A percentile compares a stretch with the other conserved stretches of the same genome.
phyloP scores from a whole-genome alignment of 64 coral and sea anemone genomes.

The Pachyseris speciosa region DNA sequence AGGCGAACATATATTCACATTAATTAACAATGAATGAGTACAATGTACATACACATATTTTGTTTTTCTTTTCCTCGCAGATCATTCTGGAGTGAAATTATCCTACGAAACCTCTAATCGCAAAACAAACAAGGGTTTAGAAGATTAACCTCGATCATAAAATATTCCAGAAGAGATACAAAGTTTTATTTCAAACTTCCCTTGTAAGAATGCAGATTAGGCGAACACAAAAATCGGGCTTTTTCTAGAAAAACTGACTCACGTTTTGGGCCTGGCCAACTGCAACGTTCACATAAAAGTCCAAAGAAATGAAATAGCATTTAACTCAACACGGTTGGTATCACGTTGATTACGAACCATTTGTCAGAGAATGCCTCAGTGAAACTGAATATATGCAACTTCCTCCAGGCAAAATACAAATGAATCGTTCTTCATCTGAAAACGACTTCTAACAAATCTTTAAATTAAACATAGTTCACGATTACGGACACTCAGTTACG shows the following conservation, averaged over 20 bases:
- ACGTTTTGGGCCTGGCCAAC: not conserved
- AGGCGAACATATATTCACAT: slow-evolving; percentile 1
- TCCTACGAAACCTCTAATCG: too few relatives aligned
- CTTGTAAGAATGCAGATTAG: too few relatives aligned
- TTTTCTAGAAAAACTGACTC: not conserved
- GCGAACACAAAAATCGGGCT: too few relatives aligned
- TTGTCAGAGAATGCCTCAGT: not conserved
- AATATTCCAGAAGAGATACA: not conserved
- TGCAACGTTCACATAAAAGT: not conserved
- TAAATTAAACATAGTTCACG: not conserved
- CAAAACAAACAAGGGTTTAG: too few relatives aligned
- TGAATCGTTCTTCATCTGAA: not conserved
- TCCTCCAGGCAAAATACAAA: not conserved
- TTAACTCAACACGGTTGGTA: too few relatives aligned
- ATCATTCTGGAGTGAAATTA: too few relatives aligned
- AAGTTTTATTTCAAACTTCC: too few relatives aligned
- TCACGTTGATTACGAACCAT: not conserved
- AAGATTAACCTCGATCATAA: not conserved
- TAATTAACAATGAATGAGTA: not conserved
- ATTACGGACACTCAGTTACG: not conserved
- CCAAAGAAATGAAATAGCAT: not conserved
- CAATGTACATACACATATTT: not conserved
- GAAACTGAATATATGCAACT: not conserved
- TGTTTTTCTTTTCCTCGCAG: not conserved
- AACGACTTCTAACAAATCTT: not conserved